Evolutionary conservation across 2,113 vertebrate genomes (phyloP).

Genomic region (Bombycilla garrulus): DNA sequence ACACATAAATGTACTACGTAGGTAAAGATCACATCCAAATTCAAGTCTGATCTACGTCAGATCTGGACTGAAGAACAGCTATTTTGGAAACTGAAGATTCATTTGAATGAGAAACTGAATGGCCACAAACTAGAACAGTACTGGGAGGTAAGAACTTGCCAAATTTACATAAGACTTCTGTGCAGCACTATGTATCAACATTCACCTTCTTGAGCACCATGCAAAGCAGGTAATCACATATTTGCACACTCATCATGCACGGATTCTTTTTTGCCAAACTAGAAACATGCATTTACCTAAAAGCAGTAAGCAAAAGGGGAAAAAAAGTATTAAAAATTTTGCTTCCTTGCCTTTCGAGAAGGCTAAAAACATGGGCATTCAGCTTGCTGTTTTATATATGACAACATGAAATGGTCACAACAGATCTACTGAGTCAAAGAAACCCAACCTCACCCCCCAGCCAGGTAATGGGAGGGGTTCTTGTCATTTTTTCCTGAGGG

Average conservation of each 20-base stretch:
- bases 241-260: neutral
- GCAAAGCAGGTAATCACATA: neutral
- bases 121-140: neutral
- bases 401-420: neutral
- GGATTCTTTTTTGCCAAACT: neutral
- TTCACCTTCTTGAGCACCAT: neutral
- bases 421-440: neutral
- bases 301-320: neutral
- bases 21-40: neutral
- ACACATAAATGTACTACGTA: neutral
- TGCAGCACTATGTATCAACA: neutral
- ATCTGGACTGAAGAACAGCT: neutral
- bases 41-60: neutral
- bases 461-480: neutral
- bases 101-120: neutral
- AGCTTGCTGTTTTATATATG: neutral
- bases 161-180: neutral
- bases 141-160: neutral
- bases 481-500: neutral
- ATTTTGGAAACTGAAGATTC: neutral
- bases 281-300: neutral
- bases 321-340: neutral
- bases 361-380: neutral
- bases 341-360: neutral
- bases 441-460: neutral